Percentiles rank a stretch among this genome's conserved stretches.
phyloP scores from a whole-genome alignment of 2,113 vertebrate genomes.

The Phylloscopus trochilus region DNA sequence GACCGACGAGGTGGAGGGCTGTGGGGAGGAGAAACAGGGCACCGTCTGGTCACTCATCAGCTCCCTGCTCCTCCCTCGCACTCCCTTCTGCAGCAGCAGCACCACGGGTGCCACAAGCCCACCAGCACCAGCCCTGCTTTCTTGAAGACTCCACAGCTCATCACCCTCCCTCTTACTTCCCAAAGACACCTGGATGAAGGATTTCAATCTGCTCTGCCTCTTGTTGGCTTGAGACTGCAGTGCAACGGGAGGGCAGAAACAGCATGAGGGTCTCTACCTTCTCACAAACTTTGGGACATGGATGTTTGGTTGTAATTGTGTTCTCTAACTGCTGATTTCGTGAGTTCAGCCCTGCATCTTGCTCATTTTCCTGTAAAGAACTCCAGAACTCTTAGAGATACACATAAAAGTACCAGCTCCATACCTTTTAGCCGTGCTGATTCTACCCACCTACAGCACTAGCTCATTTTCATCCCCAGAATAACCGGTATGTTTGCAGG shows the following conservation, averaged over 20 bases:
- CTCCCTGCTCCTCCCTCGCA: not conserved
- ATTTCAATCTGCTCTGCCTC: not conserved
- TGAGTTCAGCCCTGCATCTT: not conserved
- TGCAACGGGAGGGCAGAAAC: not conserved
- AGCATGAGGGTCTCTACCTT: not conserved
- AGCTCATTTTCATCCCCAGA: not conserved
- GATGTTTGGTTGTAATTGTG: not conserved
- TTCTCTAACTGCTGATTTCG: not conserved
- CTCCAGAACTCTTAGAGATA: not conserved
- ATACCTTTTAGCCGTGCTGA: not conserved
- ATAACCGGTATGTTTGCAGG: not conserved
- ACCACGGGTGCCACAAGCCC: rapidly evolving
- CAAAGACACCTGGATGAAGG: not conserved
- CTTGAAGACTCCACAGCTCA: not conserved
- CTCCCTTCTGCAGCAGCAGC: not conserved
- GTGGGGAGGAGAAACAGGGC: constrained; percentile 12
- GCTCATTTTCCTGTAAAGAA: not conserved
- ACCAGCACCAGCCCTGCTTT: not conserved
- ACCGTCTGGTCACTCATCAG: not conserved
- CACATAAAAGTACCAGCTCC: not conserved
- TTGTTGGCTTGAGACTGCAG: not conserved
- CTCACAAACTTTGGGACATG: not conserved
- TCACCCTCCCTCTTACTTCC: not conserved
- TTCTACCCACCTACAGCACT: not conserved
- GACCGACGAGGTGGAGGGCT: constrained; percentile 95